Evolutionary conservation across 1,140 invertebrate species (phyloP).

Genomic region (Brachionus asplanchnoidis): DNA sequence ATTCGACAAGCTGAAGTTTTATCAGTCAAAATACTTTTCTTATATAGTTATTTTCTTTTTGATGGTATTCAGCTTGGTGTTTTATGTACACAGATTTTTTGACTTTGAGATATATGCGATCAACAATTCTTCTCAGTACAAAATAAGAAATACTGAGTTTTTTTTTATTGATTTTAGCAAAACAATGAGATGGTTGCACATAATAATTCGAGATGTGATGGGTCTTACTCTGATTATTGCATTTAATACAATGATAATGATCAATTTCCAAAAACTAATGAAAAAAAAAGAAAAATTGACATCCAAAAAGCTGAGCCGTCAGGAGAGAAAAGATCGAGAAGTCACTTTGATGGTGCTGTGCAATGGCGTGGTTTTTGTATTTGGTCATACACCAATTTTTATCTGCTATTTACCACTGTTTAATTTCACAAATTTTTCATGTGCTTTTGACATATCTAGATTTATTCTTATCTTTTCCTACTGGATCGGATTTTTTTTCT

Average conservation of each 20-base stretch:
- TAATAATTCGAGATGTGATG: neutral
- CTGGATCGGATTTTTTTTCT: constrained; percentile 3
- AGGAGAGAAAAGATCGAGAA: neutral
- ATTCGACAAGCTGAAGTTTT: neutral
- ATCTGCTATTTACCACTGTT: constrained; percentile 5
- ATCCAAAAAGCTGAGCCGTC: neutral
- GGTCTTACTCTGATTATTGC: neutral
- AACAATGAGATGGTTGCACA: neutral
- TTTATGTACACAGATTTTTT: constrained; percentile 21
- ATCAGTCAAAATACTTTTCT: neutral
- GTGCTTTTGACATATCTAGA: neutral
- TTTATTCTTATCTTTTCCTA: neutral
- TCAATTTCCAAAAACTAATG: neutral
- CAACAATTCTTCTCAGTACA: neutral
- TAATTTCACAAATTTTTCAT: neutral
- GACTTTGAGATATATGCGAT: neutral
- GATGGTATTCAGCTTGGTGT: neutral
- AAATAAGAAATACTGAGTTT: neutral
- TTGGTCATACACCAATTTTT: constrained; percentile 20
- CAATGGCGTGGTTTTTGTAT: neutral
- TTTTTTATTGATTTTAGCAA: neutral
- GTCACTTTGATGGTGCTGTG: neutral
- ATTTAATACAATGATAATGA: neutral
- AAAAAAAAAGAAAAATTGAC: constrained; percentile 10
- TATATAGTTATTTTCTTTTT: neutral